Evolutionary conservation across 2,888 invertebrate species (phyloP).

Genomic region (Norana najaformis): DNA sequence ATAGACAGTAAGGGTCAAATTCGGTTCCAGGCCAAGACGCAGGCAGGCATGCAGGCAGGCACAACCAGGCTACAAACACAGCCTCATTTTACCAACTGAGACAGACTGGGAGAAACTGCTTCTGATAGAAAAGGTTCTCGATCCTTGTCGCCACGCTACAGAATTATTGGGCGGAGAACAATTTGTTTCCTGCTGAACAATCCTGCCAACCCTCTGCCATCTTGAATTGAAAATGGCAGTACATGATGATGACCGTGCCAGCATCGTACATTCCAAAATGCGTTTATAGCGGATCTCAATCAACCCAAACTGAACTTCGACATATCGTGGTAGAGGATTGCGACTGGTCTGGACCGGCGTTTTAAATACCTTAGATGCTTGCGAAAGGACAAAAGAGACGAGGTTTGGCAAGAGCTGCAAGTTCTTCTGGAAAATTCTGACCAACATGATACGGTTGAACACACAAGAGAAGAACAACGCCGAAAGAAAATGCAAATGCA

Average conservation of each 20-base stretch:
- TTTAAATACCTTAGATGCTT: not conserved
- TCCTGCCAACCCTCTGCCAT: slow-evolving; percentile 22
- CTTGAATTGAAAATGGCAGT: not conserved
- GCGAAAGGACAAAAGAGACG: not conserved
- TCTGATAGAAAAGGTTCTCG: not conserved
- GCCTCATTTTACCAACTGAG: not conserved
- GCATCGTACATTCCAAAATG: not conserved
- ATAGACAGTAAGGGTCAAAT: too few relatives aligned
- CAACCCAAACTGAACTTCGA: slow-evolving; percentile 4
- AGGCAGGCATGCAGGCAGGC: too few relatives aligned
- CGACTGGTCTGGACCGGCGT: not conserved
- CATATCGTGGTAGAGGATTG: not conserved
- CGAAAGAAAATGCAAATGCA: not conserved
- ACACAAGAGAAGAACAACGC: not conserved
- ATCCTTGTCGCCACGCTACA: not conserved
- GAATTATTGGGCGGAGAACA: slow-evolving; percentile 15
- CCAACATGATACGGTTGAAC: not conserved
- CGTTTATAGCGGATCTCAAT: not conserved
- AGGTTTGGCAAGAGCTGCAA: too few relatives aligned
- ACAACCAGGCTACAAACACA: not conserved
- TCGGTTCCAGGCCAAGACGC: too few relatives aligned
- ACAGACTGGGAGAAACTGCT: slow-evolving; percentile 26
- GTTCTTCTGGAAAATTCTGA: not conserved
- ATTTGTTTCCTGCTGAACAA: not conserved
- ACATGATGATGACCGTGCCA: not conserved